Base-by-base conservation (phyloP, 2,113 vertebrate species). In the Salvelinus sp. region DNA sequence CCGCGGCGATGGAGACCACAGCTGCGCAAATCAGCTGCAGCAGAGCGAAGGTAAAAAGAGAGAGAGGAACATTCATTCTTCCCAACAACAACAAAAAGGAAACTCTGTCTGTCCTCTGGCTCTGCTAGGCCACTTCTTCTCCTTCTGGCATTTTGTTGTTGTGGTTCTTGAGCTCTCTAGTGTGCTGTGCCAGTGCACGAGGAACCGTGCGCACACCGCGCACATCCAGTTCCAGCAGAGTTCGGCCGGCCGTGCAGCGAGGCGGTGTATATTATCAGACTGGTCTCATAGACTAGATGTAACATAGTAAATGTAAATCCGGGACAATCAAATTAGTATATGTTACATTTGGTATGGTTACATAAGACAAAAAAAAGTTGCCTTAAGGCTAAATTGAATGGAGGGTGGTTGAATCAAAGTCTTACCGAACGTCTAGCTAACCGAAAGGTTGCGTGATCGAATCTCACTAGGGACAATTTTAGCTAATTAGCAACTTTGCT, bases 21-120 rank as follows among this genome's bases (percentile, higher is more conserved):
- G 88, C 88, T 90, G 88, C 89, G 90, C 91, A 85, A 71, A 93
- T 82, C 88, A 94, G 4, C 48, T 50, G 48, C 48, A 93, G 48
- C 48, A 93, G 93, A 91, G 93, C 89, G 86, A 94, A 85, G 88
- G 92, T 92, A 80, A 96, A 85, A 83, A 95, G 74, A 84, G 91
- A 90, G 77, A 95, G 89, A 90, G 93, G 87, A 86, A 93, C 90
- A 87, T 94, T 95, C 97, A 98, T 98, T 92, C 92, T 97, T 95
- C 92, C 93, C 5, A 33, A 33, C 30, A 33, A 33, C 0, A 38
- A n/a, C n/a, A 92, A 86, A 75, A 79, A 81, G 86, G 87, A 84
- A 50, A 87, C 90, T 86, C 81, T 87, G 78, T 86, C 9, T 44
- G 77, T 81, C 14, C 14, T 50, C 14, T 50, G 10, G 38, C 90